Evolutionary conservation across 1,140 invertebrate species (phyloP).

Genomic region (Diorhabda carinulata): DNA sequence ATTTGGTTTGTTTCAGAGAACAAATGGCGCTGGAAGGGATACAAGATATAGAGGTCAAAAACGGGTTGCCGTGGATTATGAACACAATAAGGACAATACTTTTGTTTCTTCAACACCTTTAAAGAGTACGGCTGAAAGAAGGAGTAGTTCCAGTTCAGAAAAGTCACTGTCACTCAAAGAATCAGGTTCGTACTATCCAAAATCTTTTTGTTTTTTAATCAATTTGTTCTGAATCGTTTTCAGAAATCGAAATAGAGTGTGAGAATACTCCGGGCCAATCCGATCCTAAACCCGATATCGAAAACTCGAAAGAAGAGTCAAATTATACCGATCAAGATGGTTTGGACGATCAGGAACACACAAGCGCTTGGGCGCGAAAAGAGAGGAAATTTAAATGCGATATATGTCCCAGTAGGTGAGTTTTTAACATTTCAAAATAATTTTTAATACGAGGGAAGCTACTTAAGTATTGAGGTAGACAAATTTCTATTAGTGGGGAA

Average conservation of each 20-base stretch:
- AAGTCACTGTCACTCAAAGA: background rate
- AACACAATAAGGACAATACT: background rate
- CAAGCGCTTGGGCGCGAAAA: slow-evolving; percentile 33
- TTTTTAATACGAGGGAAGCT: no score
- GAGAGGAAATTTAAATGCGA: slow-evolving; percentile 41
- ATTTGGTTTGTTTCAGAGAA: slow-evolving; percentile 15
- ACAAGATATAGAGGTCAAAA: slow-evolving; percentile 36
- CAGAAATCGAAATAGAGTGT: slow-evolving; percentile 10
- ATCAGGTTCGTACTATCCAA: no score
- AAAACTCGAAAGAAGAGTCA: no score
- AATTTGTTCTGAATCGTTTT: background rate
- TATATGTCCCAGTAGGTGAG: slow-evolving; percentile 38
- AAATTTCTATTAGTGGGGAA: no score
- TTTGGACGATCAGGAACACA: background rate
- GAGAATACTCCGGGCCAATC: background rate
- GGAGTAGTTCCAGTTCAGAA: slow-evolving; percentile 18
- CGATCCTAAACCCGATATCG: no score
- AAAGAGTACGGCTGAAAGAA: slow-evolving; percentile 8
- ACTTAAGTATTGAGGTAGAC: no score
- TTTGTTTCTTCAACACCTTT: background rate
- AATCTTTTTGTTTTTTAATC: no score
- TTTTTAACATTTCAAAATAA: background rate
- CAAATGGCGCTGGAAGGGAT: slow-evolving; percentile 24
- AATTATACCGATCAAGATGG: no score
- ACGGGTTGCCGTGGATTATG: slow-evolving; percentile 35